A percentile compares a stretch with the other conserved stretches of the same genome.
Conservation (phyloP, 2,888 invertebrate genomes). For the Dryadula phaetusa region DNA sequence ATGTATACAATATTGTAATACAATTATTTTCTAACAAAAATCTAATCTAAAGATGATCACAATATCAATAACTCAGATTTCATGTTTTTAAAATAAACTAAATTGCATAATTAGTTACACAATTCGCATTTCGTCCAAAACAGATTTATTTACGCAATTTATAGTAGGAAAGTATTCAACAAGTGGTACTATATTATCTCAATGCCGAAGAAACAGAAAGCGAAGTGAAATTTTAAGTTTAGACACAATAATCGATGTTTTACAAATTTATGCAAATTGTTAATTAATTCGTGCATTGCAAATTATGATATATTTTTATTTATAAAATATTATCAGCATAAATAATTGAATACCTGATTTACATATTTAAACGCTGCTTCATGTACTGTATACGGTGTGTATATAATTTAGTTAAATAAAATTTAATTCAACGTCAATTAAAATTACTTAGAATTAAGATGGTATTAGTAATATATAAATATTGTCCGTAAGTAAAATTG, state of each 20-base stretch:
- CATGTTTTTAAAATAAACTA: background rate
- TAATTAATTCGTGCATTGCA: conserved; percentile 15
- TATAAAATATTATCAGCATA: conserved; percentile 3
- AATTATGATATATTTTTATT: conserved; percentile 1
- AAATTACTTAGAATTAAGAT: no score
- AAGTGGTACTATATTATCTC: conserved; percentile 21
- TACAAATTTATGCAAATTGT: conserved; percentile 23
- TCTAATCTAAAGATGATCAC: background rate
- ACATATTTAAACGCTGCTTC: background rate
- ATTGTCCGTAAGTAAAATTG: no score
- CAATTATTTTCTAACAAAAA: background rate
- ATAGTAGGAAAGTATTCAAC: conserved; percentile 15
- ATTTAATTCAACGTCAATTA: no score
- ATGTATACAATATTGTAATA: background rate
- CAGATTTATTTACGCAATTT: conserved; percentile 20
- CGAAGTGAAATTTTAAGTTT: conserved; percentile 26
- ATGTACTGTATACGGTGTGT: no score
- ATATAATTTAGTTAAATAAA: no score
- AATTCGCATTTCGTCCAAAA: conserved; percentile 11
- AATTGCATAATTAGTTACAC: background rate
- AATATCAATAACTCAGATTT: background rate
- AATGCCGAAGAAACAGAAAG: conserved; percentile 22
- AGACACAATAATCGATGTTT: conserved; percentile 9
- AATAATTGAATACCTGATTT: background rate
- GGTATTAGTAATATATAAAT: no score